Evolutionary conservation across 2,888 invertebrate genomes (phyloP).

Genomic region (Apantesis nais): DNA sequence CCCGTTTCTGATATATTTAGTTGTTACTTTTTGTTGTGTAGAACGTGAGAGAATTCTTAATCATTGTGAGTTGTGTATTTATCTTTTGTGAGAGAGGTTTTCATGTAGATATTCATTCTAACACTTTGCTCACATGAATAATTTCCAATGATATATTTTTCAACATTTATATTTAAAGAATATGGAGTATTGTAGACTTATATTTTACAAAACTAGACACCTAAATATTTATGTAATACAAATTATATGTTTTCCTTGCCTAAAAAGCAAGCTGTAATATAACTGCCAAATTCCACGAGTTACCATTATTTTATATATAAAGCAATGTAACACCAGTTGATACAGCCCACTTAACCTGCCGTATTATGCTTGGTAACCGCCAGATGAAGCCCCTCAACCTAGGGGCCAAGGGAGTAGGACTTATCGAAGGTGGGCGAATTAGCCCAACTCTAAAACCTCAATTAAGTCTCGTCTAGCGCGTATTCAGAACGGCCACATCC

Average conservation of each 20-base stretch:
- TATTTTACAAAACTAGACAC: not conserved
- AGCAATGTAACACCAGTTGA: conserved; percentile 66
- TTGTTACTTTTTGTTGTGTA: conserved; percentile 83
- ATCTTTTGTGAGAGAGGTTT: conserved; percentile 56
- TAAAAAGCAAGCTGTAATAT: conserved; percentile 1
- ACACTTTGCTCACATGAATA: conserved; percentile 19
- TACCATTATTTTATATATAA: conserved; percentile 28
- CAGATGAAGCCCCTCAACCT: conserved; percentile 73
- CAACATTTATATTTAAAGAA: not conserved
- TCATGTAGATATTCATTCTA: conserved; percentile 47
- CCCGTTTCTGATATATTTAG: conserved; percentile 83
- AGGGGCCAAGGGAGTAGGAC: conserved; percentile 62
- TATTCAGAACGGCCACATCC: conserved; percentile 83
- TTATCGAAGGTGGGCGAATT: conserved; percentile 84
- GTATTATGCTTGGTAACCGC: conserved; percentile 70
- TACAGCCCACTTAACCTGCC: conserved; percentile 72
- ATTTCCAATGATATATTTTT: not conserved
- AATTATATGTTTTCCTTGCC: not conserved
- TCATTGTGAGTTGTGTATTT: conserved; percentile 64
- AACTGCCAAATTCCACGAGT: conserved; percentile 16
- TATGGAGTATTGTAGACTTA: not conserved
- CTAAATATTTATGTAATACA: not conserved
- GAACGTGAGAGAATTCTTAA: conserved; percentile 82
- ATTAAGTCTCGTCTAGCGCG: conserved; percentile 85
- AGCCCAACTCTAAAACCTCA: conserved; percentile 85